Evolutionary conservation across 1,140 invertebrate genomes (phyloP).

Genomic region (Tribolium madens): DNA sequence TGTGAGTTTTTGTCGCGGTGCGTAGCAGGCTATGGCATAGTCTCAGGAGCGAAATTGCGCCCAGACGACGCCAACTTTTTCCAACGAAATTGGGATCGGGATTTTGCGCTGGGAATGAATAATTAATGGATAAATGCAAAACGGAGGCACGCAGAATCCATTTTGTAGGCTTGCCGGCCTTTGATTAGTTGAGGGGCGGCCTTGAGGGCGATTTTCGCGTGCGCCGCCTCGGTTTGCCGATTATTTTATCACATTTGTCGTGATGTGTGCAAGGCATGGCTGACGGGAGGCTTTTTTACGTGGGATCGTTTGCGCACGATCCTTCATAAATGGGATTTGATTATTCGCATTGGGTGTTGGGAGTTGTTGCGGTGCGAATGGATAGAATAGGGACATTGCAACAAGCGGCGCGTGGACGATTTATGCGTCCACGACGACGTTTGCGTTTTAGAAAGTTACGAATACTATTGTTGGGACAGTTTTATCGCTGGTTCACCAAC

Average conservation of each 20-base stretch:
- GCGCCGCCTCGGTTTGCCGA: conserved; percentile 44
- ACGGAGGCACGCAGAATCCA: conserved; percentile 54
- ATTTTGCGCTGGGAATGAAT: conserved; percentile 20
- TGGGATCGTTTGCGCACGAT: conserved; percentile 22
- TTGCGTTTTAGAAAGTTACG: conserved; percentile 24
- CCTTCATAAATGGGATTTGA: conserved; percentile 6
- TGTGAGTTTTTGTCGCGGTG: conserved; percentile 31
- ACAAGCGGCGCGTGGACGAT: conserved; percentile 16
- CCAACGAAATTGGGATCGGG: too few species aligned
- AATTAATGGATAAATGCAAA: conserved; percentile 44
- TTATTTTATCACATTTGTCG: conserved; percentile 51
- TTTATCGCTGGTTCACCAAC: conserved; percentile 1
- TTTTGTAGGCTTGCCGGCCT: conserved; percentile 47
- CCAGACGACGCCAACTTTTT: too few species aligned
- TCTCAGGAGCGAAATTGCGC: too few species aligned
- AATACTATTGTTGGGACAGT: conserved; percentile 2
- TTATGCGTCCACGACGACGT: too few species aligned
- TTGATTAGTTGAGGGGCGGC: conserved; percentile 52
- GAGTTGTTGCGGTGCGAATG: background rate
- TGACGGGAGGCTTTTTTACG: conserved; percentile 34
- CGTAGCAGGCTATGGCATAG: too few species aligned
- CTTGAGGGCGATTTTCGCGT: conserved; percentile 52
- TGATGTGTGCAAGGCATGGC: conserved; percentile 43
- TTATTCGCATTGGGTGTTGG: conserved; percentile 4
- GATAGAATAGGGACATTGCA: background rate